A percentile compares a stretch with the other conserved stretches of the same genome.
phyloP scores from a whole-genome alignment of 2,797 vertebrate genomes.

The Protonibea diacanthus region DNA sequence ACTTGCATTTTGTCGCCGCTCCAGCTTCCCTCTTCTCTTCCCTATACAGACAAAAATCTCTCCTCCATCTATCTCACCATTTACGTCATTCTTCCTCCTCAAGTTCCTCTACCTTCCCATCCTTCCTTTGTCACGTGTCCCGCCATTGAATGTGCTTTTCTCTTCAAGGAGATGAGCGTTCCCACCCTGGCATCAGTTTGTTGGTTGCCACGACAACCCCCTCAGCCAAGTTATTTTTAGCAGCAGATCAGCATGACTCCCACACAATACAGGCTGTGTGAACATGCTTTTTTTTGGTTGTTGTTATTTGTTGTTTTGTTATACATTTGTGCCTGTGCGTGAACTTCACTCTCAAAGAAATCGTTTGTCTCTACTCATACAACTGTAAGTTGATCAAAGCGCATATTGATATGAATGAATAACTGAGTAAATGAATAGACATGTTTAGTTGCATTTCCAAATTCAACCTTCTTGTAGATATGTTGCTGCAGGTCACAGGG shows the following conservation, averaged over 20 bases:
- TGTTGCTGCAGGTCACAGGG: background rate
- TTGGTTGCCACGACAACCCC: conserved; percentile 86
- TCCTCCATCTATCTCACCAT: background rate
- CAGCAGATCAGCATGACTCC: conserved; percentile 70
- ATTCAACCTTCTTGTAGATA: background rate
- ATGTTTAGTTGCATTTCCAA: background rate
- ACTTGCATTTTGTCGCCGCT: conserved; percentile 4
- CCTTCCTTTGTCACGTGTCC: conserved; percentile 30
- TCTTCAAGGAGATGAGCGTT: conserved; percentile 69
- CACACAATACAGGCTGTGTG: conserved; percentile 51
- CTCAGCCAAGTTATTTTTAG: conserved; percentile 87
- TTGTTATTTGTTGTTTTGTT: background rate
- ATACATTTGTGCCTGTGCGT: conserved; percentile 9
- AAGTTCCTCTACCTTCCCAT: background rate
- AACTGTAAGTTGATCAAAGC: background rate
- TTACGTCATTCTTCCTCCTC: background rate
- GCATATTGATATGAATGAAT: background rate
- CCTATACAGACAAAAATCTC: background rate
- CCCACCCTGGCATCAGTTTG: conserved; percentile 83
- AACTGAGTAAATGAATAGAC: background rate
- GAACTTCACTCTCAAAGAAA: conserved; percentile 14
- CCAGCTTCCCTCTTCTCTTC: background rate
- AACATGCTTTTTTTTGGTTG: background rate
- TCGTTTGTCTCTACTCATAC: too few relatives aligned
- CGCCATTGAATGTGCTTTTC: conserved; percentile 44